Evolutionary conservation across 2,888 invertebrate genomes (phyloP).

Genomic region (Lasioglossum calceatum): DNA sequence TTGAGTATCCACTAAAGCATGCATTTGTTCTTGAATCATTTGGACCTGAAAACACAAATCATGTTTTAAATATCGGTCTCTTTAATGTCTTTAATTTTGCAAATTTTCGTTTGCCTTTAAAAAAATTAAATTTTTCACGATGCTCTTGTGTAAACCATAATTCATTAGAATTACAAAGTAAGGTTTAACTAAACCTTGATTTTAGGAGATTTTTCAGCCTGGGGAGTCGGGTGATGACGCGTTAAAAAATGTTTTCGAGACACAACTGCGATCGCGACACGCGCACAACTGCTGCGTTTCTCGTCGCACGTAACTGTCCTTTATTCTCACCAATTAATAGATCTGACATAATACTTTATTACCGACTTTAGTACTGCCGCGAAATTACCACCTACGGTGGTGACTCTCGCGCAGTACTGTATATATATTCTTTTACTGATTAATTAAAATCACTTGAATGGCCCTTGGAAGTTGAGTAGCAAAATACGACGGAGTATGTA

Average conservation of each 20-base stretch:
- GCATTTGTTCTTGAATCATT: constrained; percentile 96
- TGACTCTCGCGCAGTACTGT: not conserved
- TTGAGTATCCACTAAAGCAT: constrained; percentile 94
- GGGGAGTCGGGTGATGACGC: not conserved
- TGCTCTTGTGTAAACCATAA: not conserved
- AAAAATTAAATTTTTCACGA: not conserved
- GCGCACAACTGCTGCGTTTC: not conserved
- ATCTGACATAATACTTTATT: not conserved
- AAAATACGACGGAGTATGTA: constrained; percentile 19
- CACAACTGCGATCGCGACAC: not conserved
- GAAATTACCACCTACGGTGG: not conserved
- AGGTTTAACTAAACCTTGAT: not conserved
- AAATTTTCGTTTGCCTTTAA: not conserved
- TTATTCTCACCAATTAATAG: not conserved
- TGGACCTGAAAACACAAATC: constrained; percentile 89
- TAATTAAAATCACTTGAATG: not conserved
- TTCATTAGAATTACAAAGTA: not conserved
- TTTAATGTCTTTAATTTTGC: not conserved
- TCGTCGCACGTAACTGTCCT: no score
- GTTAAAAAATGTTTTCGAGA: not conserved
- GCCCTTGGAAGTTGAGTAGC: not conserved
- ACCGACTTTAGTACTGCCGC: not conserved
- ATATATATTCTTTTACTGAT: not conserved
- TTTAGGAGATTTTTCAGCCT: not conserved
- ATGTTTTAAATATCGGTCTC: not conserved